Evolutionary conservation across 2,888 invertebrate species (phyloP).

Genomic region (Pedicia rivosa): DNA sequence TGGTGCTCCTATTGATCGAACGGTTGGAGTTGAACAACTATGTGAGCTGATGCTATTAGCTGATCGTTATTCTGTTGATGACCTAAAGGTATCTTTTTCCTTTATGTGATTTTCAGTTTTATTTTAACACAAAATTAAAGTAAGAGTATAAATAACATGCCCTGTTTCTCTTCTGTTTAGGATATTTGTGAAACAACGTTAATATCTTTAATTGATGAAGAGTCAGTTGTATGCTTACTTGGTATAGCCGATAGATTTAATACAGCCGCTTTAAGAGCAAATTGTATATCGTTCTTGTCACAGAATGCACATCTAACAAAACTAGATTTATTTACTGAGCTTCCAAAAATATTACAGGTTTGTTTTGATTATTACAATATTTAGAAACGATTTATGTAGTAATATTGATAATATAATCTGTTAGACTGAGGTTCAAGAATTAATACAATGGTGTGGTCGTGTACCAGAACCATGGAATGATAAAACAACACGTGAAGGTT

Average conservation of each 20-base stretch:
- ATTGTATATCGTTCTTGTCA: slow-evolving; percentile 24
- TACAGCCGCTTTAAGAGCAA: slow-evolving; percentile 29
- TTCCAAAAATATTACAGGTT: slow-evolving; percentile 23
- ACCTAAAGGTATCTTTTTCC: slow-evolving; percentile 33
- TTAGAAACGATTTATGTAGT: neutral
- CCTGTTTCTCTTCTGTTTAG: slow-evolving; percentile 22
- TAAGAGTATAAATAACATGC: neutral
- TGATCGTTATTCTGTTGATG: slow-evolving; percentile 44
- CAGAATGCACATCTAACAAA: slow-evolving; percentile 23
- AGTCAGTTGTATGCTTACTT: slow-evolving; percentile 44
- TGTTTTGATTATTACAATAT: neutral
- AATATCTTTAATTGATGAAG: slow-evolving; percentile 41
- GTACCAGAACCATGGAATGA: slow-evolving; percentile 25
- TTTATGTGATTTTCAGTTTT: no score
- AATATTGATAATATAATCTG: neutral
- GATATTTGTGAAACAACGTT: slow-evolving; percentile 44
- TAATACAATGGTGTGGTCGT: slow-evolving; percentile 26
- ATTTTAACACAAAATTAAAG: neutral
- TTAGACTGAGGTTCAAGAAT: slow-evolving; percentile 24
- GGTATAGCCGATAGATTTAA: slow-evolving; percentile 50
- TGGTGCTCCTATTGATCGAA: slow-evolving; percentile 38
- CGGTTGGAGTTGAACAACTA: slow-evolving; percentile 36
- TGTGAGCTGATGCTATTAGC: slow-evolving; percentile 46
- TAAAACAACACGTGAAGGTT: slow-evolving; percentile 13
- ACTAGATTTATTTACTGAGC: slow-evolving; percentile 23